Conservation (phyloP, 2,888 invertebrate species). For the Platypus cylindrus region DNA sequence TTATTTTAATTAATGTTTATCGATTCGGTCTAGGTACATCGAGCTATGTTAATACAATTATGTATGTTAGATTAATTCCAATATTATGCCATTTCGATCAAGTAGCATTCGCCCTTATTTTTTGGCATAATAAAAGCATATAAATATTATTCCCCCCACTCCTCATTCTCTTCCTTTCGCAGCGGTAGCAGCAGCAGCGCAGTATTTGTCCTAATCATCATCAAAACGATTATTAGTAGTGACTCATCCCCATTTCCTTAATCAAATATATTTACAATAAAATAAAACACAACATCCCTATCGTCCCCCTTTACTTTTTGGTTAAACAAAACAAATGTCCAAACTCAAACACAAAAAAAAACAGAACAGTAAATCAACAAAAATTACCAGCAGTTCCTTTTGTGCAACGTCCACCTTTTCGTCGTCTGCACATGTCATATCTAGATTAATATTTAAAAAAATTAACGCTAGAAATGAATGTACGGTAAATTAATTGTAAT, state of each 20-base stretch:
- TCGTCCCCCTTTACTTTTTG: too few relatives aligned
- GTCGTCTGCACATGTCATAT: constrained; percentile 95
- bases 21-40: constrained; percentile 2
- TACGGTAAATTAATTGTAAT: not conserved
- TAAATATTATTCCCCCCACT: too few relatives aligned
- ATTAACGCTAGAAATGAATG: not conserved
- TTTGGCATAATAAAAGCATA: too few relatives aligned
- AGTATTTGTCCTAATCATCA: too few relatives aligned
- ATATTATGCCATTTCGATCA: too few relatives aligned
- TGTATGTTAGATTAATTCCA: too few relatives aligned
- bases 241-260: not conserved
- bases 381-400: constrained; percentile 93
- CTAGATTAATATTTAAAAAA: constrained; percentile 39
- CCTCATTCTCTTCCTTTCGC: constrained; percentile 1
- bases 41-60: too few relatives aligned
- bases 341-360: constrained; percentile 12
- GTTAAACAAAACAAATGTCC: not conserved
- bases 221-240: too few relatives aligned
- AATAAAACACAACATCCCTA: too few relatives aligned
- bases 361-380: constrained; percentile 8
- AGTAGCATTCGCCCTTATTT: too few relatives aligned
- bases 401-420: constrained; percentile 93
- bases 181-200: too few relatives aligned
- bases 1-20: constrained; percentile 1
- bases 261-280: not conserved